These are phyloP conservation scores for Hepsetus odoe DNA, from an alignment of 2,113 vertebrate genomes.

Conservation along the genomic window DNA sequence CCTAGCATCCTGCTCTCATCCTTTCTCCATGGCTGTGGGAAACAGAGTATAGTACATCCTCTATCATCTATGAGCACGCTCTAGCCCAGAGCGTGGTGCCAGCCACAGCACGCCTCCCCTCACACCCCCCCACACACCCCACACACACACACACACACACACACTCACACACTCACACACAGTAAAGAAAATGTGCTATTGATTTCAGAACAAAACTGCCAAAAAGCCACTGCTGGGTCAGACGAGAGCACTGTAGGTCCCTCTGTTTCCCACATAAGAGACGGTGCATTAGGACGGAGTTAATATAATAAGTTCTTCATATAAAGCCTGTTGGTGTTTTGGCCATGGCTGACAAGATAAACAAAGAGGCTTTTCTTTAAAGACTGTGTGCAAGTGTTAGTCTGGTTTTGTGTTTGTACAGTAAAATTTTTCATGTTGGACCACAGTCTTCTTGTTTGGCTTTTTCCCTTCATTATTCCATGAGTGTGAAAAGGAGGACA, in stretches of 20 bases:
- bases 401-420: neutral
- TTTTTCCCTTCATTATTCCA: neutral
- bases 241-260: neutral
- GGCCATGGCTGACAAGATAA: neutral
- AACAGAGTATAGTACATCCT: slow-evolving; percentile 20
- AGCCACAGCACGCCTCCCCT: slow-evolving; percentile 44
- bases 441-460: neutral
- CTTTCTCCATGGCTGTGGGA: slow-evolving; percentile 4
- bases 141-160: neutral
- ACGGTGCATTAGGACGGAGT: slow-evolving; percentile 5
- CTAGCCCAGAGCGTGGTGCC: slow-evolving; percentile 44
- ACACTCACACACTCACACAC: neutral
- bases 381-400: neutral
- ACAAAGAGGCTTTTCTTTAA: neutral
- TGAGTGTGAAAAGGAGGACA: neutral
- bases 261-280: neutral
- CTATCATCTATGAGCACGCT: slow-evolving; percentile 21
- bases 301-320: slow-evolving; percentile 20
- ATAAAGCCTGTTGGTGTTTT: neutral
- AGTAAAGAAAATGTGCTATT: slow-evolving; percentile 25
- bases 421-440: neutral
- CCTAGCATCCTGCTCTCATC: neutral
- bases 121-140: slow-evolving; percentile 28
- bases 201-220: slow-evolving; percentile 29
- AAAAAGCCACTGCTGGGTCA: neutral